Percentiles rank a stretch among this genome's conserved stretches.
Conservation (phyloP, 2,888 invertebrate genomes). For the Stegana nigrithorax region DNA sequence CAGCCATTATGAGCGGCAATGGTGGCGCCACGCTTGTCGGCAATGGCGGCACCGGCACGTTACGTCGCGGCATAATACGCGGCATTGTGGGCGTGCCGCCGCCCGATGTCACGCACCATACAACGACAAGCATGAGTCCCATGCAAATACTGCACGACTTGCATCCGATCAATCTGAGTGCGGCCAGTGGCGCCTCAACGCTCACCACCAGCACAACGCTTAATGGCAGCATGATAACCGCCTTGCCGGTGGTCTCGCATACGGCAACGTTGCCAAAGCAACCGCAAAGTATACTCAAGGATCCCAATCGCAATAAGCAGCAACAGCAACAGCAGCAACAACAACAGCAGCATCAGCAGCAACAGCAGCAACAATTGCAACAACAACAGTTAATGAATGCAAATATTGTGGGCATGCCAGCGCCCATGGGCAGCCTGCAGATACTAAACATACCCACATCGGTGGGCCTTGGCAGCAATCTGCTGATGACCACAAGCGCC, state of each 20-base stretch:
- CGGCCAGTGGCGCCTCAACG: slow-evolving; percentile 61
- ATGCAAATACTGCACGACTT: slow-evolving; percentile 61
- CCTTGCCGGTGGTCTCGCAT: slow-evolving; percentile 16
- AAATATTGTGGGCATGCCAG: slow-evolving; percentile 51
- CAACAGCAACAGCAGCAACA: slow-evolving; percentile 70
- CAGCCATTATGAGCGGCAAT: slow-evolving; percentile 55
- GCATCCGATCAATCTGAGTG: slow-evolving; percentile 63
- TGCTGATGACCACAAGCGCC: slow-evolving; percentile 63
- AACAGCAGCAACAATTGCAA: slow-evolving; percentile 71
- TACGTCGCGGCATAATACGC: slow-evolving; percentile 65
- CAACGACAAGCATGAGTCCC: slow-evolving; percentile 47
- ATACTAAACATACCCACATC: slow-evolving; percentile 74
- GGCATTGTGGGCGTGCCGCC: slow-evolving; percentile 66
- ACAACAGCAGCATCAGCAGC: too few relatives aligned
- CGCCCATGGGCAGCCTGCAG: slow-evolving; percentile 69
- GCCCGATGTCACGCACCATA: slow-evolving; percentile 69
- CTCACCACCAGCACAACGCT: slow-evolving; percentile 65
- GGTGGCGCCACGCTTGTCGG: slow-evolving; percentile 39
- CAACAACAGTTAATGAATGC: slow-evolving; percentile 69
- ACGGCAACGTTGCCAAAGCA: slow-evolving; percentile 69
- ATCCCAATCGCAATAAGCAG: slow-evolving; percentile 74
- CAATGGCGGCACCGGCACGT: slow-evolving; percentile 54
- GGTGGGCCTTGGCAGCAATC: slow-evolving; percentile 66
- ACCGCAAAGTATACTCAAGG: slow-evolving; percentile 75
- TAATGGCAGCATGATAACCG: slow-evolving; percentile 62